These are phyloP conservation scores for Mantis religiosa DNA, from an alignment of 2,888 invertebrate species.

Conservation along the genomic window DNA sequence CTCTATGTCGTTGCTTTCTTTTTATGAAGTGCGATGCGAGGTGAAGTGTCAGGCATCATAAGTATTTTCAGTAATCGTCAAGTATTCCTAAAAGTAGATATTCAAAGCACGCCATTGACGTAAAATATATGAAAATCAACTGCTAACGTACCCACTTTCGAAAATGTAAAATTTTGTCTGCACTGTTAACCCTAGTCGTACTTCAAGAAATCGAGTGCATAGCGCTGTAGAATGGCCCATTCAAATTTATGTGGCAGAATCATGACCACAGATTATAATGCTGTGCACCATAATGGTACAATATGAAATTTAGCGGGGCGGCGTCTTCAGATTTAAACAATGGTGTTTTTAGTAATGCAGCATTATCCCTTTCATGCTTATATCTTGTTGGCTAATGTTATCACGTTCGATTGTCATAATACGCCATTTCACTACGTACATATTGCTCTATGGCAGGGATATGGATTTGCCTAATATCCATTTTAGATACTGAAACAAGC, in stretches of 20 bases:
- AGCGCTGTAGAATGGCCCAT: not conserved
- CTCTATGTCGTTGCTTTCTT: too few relatives aligned
- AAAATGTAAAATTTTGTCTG: not conserved
- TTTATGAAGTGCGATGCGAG: too few relatives aligned
- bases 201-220: not conserved
- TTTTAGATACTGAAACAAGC: not conserved
- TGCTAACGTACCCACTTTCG: not conserved
- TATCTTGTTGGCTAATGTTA: not conserved
- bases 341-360: not conserved
- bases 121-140: not conserved
- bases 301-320: not conserved
- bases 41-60: too few relatives aligned
- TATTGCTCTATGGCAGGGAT: not conserved
- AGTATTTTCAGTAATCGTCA: not conserved
- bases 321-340: not conserved
- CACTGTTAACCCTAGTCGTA: not conserved
- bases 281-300: not conserved
- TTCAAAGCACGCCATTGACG: not conserved
- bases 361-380: not conserved
- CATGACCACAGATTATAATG: not conserved
- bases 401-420: not conserved
- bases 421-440: not conserved
- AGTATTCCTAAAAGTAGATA: not conserved
- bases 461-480: not conserved
- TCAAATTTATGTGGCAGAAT: not conserved